Evolutionary conservation across 2,797 vertebrate species (phyloP).

Genomic region (Arnoldichthys spilopterus): DNA sequence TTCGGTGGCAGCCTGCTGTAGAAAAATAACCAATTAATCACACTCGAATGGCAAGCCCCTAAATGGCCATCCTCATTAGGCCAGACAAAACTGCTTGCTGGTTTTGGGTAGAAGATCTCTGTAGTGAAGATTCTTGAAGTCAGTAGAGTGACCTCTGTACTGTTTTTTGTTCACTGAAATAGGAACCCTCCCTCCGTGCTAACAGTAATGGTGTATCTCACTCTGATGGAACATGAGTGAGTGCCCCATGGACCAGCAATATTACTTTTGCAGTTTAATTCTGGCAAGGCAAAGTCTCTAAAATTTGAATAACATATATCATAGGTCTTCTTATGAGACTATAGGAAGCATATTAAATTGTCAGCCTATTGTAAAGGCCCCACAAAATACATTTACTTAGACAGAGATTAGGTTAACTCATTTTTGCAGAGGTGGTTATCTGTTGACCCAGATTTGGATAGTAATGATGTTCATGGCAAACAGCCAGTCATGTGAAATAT

Average conservation of each 20-base stretch:
- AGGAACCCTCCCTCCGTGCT: not conserved
- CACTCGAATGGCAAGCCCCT: slow-evolving; percentile 2
- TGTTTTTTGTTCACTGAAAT: slow-evolving; percentile 15
- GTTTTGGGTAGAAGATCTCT: not conserved
- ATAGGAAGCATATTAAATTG: not conserved
- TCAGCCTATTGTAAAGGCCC: not conserved
- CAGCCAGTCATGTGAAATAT: no score
- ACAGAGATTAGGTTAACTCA: not conserved
- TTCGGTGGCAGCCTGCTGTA: not conserved
- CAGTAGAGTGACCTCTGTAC: not conserved
- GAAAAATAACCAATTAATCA: slow-evolving; percentile 34
- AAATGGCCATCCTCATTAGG: slow-evolving; percentile 23
- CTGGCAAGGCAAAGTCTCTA: not conserved
- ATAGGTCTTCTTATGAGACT: not conserved
- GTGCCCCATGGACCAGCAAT: slow-evolving; percentile 20
- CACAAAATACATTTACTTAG: not conserved
- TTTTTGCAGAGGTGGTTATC: no score
- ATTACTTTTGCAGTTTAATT: not conserved
- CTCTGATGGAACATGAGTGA: slow-evolving; percentile 6
- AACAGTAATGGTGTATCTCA: slow-evolving; percentile 41
- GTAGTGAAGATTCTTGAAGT: not conserved
- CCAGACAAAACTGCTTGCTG: not conserved
- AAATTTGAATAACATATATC: not conserved
- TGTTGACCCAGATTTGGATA: no score
- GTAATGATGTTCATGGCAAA: no score